phyloP scores from a whole-genome alignment of 2,797 vertebrate genomes.

The Telmatherina bonti region DNA sequence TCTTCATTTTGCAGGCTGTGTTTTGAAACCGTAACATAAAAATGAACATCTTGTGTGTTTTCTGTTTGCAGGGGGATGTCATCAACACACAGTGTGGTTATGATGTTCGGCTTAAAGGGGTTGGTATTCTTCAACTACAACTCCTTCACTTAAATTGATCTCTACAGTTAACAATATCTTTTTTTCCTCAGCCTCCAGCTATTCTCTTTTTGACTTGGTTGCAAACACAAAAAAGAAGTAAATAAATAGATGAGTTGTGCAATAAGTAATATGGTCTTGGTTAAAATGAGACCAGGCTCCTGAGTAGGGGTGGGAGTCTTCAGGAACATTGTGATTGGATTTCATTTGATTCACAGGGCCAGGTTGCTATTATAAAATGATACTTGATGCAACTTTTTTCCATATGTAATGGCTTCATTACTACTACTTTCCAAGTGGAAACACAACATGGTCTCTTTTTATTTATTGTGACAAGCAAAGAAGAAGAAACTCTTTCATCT shows the following conservation, averaged over 20 bases:
- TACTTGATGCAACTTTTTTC: neutral
- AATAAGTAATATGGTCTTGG: neutral
- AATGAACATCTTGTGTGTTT: slow-evolving; percentile 20
- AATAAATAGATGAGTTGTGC: neutral
- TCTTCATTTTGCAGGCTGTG: neutral
- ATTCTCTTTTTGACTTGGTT: neutral
- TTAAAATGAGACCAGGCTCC: slow-evolving; percentile 36
- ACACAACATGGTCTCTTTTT: too few species aligned
- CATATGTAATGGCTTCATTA: too few species aligned
- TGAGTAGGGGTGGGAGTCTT: neutral
- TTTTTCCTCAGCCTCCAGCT: neutral
- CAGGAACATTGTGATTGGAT: neutral
- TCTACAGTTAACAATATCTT: neutral
- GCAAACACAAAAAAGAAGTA: neutral
- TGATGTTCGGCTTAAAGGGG: slow-evolving; percentile 87
- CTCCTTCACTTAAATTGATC: neutral
- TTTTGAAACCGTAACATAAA: neutral
- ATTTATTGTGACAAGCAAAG: too few species aligned
- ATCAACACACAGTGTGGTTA: slow-evolving; percentile 95
- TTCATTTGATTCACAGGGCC: neutral
- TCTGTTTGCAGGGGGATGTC: slow-evolving; percentile 87
- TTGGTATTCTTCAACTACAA: slow-evolving; percentile 65
- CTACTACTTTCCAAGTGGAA: too few species aligned
- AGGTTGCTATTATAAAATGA: neutral
- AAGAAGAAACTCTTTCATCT: too few species aligned